Evolutionary conservation across 2,888 invertebrate genomes (phyloP).

Genomic region (Drosophila aldrichi): DNA sequence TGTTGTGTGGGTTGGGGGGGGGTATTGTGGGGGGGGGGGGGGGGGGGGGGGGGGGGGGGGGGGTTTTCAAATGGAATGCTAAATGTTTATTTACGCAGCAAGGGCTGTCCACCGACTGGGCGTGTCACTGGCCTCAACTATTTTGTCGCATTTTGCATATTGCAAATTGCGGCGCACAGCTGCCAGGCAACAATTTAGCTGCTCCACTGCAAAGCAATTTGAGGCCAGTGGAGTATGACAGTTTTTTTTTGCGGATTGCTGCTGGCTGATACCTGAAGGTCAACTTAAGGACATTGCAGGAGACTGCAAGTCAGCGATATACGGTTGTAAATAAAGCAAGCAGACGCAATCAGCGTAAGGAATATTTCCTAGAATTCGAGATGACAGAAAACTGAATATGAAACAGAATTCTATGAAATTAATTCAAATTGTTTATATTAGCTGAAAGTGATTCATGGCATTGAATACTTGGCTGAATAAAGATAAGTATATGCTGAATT

Average conservation of each 20-base stretch:
- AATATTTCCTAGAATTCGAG: not conserved
- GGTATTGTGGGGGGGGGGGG: too few species aligned
- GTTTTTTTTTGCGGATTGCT: constrained; percentile 27
- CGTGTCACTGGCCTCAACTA: constrained; percentile 56
- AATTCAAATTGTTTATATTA: not conserved
- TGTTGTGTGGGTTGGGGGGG: too few species aligned
- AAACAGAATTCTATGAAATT: not conserved
- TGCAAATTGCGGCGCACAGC: constrained; percentile 55
- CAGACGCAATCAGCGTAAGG: too few species aligned
- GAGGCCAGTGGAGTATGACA: constrained; percentile 41
- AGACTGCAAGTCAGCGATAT: constrained; percentile 31
- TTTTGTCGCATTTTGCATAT: constrained; percentile 76
- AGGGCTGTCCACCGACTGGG: constrained; percentile 53
- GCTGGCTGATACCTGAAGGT: constrained; percentile 47
- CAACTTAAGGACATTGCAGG: constrained; percentile 54
- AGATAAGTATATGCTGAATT: too few species aligned
- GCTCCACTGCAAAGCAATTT: constrained; percentile 53
- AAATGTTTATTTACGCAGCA: constrained; percentile 78
- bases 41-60: too few species aligned
- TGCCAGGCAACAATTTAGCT: constrained; percentile 43
- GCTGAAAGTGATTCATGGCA: not conserved
- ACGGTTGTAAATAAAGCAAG: constrained; percentile 6
- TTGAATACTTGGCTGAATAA: not conserved
- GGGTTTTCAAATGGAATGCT: constrained; percentile 73
- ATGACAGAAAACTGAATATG: not conserved